Base-by-base conservation (phyloP, 2,888 invertebrate genomes). In the Callyntrura guangdongensis region DNA sequence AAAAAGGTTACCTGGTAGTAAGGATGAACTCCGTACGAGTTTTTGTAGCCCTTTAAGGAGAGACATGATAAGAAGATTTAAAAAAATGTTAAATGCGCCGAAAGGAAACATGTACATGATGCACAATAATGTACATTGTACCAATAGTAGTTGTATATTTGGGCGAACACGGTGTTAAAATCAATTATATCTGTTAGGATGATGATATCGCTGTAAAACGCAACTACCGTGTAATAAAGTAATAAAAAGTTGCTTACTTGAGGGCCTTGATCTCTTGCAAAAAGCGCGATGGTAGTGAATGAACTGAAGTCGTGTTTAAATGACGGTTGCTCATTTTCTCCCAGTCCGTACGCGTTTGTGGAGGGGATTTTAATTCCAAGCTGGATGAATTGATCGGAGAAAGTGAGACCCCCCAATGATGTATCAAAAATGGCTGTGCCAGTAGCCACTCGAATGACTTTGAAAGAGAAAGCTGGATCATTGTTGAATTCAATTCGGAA, bases 1-100 rank as follows among this genome's bases (percentile, higher is more conserved):
- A n/a, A n/a, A n/a, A n/a, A n/a, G n/a, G n/a, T n/a, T n/a, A n/a
- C n/a, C n/a, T 97, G 95, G 95, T 97, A 98, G 95, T 98, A 97
- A 0, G 98, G 98, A 94, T 98, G 98, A 3, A 96, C 96, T 53
- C 93, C 93, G 72, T 93, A 93, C 47, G 90, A 86, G 64, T 93
- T 93, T 17, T 86, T 89, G 14, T 53, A 81, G 2, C 92, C 92
- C 93, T 93, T 61, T 77, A 12, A 6, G 12, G 49, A 49, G 6
- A 36, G n/a, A n/a, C n/a, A n/a, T n/a, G n/a, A 36, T 36, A 36
- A 36, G 3, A 36, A 36, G 36, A 4, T 36, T 4, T 36, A 36
- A 2, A 36, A 6, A 25, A 17, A 3, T 53, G 20, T 45, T 36
- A 36, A 36, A 36, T n/a, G 6, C 36, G 36, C 36, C 2, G 6